Evolutionary conservation across 2,113 vertebrate genomes (phyloP), one percentile per base, ranked within the genome.

Genomic region (Pionites leucogaster): DNA sequence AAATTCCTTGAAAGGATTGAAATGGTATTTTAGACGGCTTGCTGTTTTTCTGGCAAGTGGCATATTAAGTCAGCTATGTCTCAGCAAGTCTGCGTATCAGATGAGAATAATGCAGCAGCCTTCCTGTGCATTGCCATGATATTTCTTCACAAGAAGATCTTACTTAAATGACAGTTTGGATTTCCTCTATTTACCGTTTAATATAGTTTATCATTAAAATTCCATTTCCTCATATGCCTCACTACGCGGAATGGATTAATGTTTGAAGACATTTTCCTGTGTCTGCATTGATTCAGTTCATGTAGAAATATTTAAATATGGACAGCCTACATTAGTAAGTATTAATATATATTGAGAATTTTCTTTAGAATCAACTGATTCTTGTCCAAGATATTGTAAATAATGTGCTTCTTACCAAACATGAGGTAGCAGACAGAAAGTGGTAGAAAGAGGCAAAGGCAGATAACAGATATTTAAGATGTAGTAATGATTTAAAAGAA

Each of bases 1-100:
- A 86, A 97, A 74, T 72, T 57, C 62, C 68, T 79, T 90, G 20
- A 42, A 96, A 88, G 52, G 75, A 89, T 90, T 94, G 95, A 88
- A 79, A 90, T 80, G 8, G 22, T 69, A 77, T 57, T 84, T 90
- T 69, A 74, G 86, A 84, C 35, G 25, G 8, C 27, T 89, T 80
- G 6, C 41, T 91, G n/a, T 13, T 79, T 91, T 92, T 76, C 53
- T 91, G 50, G 50, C 47, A 80, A 69, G 20, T 69, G 55, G 75
- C 41, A 44, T 37, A 69, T 52, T 47, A 67, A 89, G 52, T 72
- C 57, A 82, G 27, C 31, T 71, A 15, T 71, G 37, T 47, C 59
- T 85, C 15, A 24, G 13, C 41, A 78, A 74, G 59, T 87, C 47
- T 33, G 17, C 33, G 5, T 53, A 50, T 90, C 27, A 37, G 39